Base-by-base conservation (phyloP, 2,113 vertebrate genomes). In the Pontoporia blainvillei region DNA sequence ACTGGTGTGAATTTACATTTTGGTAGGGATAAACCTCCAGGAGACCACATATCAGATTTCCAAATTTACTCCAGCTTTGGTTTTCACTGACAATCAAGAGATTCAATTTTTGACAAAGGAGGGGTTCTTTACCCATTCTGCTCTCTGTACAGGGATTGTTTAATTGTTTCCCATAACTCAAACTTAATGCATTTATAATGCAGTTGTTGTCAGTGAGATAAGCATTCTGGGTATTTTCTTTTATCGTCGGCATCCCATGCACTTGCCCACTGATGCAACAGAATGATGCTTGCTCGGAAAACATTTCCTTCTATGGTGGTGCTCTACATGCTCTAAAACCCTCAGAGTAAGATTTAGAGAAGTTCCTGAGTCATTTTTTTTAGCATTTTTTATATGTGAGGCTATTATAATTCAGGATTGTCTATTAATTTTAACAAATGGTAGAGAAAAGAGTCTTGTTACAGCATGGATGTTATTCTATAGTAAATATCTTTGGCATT, bases 41-140 rank as follows among this genome's bases (percentile, higher is more conserved):
- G 61, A 0, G 41, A 57, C 39, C 18, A 20, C 17, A 54, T 5
- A 44, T 95, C 39, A 67, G 84, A 64, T 90, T 89, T 95, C 86
- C 66, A 85, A 27, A 92, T 93, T 84, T 57, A 4, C 41, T 54
- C 25, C 39, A 81, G 84, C 49, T 59, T 1, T 27, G 41, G n/a
- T 85, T 88, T 96, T 2, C 0, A 29, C 54, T 96, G 88, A 96
- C 96, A 84, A 49, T 39, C 39, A 94, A 62, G 57, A 81, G 81
- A 49, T 59, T 12, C 21, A 73, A 15, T 62, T 96, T 83, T 90
- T 49, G 59, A 94, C 23, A 54, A 93, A 90, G 66, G 3, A 83
- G 23, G n/a, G 75, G 95, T 27, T 61, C 54, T 41, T 14, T 0
- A 3, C 66, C 14, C 79, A 66, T 39, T 6, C 29, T n/a, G 2